These are phyloP conservation scores for Lophius piscatorius DNA, from an alignment of 2,113 vertebrate species.

Conservation along the genomic window DNA sequence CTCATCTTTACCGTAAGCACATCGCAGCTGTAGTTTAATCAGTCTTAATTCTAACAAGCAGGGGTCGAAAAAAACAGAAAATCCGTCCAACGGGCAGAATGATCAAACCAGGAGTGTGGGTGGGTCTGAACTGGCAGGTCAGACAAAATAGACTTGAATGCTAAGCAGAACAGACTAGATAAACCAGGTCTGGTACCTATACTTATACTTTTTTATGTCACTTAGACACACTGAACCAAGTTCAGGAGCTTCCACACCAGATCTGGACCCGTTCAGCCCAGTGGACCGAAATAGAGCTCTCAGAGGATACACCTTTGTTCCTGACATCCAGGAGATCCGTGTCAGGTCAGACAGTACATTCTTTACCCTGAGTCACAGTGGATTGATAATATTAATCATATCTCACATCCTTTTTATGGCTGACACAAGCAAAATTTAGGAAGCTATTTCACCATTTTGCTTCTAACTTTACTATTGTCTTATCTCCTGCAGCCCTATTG, in stretches of 20 bases:
- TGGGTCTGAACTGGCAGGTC: too few species aligned
- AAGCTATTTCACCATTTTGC: background rate
- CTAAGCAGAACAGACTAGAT: too few species aligned
- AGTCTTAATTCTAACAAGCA: too few species aligned
- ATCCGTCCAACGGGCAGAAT: too few species aligned
- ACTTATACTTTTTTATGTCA: constrained; percentile 16
- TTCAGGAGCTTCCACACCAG: constrained; percentile 88
- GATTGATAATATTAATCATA: too few species aligned
- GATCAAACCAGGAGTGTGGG: too few species aligned
- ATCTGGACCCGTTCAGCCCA: constrained; percentile 84
- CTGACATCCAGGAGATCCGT: constrained; percentile 95
- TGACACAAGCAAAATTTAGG: background rate
- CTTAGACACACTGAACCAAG: constrained; percentile 84
- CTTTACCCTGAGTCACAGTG: too few species aligned
- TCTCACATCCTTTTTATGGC: background rate
- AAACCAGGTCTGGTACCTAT: too few species aligned
- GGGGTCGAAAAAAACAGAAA: too few species aligned
- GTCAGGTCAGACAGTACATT: constrained; percentile 89
- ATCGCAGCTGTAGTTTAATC: too few species aligned
- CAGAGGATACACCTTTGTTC: constrained; percentile 86
- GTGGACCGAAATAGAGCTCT: constrained; percentile 86
- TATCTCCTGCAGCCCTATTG: constrained; percentile 86
- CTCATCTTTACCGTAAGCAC: too few species aligned
- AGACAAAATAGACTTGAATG: too few species aligned
- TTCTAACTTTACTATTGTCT: background rate